A percentile compares a stretch with the other conserved stretches of the same genome.
Conservation (phyloP, 2,888 invertebrate genomes). For the Perithous albicinctus region DNA sequence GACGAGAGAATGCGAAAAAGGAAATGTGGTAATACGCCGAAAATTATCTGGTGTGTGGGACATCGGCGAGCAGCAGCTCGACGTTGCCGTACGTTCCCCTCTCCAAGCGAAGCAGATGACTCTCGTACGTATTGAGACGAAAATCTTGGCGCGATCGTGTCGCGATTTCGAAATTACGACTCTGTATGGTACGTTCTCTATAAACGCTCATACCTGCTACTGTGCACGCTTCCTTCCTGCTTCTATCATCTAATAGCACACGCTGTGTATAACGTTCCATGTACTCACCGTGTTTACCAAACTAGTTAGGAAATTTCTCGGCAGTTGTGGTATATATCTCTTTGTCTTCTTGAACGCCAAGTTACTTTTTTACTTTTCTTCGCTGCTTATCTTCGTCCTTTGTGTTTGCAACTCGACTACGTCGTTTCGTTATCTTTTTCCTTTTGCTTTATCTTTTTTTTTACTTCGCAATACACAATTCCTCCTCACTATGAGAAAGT, state of each 20-base stretch:
- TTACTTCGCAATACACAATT: too few species aligned
- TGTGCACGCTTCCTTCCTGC: neutral
- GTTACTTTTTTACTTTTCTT: too few species aligned
- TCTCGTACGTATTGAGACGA: conserved; percentile 20
- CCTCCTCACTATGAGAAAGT: too few species aligned
- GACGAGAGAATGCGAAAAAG: conserved; percentile 46
- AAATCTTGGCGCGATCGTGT: conserved; percentile 54
- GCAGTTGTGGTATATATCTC: neutral
- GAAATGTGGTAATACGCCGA: conserved; percentile 55
- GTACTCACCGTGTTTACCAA: neutral
- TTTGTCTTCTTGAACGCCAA: neutral
- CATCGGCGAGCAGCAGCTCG: conserved; percentile 28
- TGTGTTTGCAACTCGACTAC: conserved; percentile 36
- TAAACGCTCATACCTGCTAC: neutral
- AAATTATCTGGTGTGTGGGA: conserved; percentile 53
- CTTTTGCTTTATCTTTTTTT: too few species aligned
- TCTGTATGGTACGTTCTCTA: neutral
- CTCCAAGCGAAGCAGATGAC: neutral
- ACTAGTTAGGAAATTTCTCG: conserved; percentile 29
- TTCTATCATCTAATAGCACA: neutral
- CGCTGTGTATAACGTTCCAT: neutral
- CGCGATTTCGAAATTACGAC: conserved; percentile 45
- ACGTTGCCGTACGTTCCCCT: conserved; percentile 31
- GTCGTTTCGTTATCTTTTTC: conserved; percentile 15
- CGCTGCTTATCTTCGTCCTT: neutral